Conservation (phyloP, 1,140 invertebrate genomes). For the Euwallacea similis region DNA sequence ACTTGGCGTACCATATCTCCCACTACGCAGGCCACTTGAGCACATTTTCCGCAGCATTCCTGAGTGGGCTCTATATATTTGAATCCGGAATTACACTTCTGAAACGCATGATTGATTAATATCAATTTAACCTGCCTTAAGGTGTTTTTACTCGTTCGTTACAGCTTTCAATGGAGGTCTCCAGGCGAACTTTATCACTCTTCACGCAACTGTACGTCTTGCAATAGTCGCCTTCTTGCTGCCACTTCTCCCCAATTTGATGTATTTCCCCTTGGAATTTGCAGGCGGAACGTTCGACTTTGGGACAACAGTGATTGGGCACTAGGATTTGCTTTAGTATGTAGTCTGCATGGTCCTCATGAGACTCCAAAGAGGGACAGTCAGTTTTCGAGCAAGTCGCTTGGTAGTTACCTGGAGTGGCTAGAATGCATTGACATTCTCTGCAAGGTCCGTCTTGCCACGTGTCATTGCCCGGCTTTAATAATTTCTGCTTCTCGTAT, state of each 20-base stretch:
- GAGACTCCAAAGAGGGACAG: constrained; percentile 48
- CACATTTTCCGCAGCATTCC: constrained; percentile 68
- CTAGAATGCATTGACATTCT: constrained; percentile 60
- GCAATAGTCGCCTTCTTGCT: constrained; percentile 59
- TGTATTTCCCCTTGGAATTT: constrained; percentile 56
- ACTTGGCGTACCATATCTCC: constrained; percentile 56
- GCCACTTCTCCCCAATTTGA: constrained; percentile 62
- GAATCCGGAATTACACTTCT: constrained; percentile 49
- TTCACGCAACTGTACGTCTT: constrained; percentile 57
- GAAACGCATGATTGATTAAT: not conserved
- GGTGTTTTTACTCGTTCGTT: constrained; percentile 1
- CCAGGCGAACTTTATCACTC: constrained; percentile 54
- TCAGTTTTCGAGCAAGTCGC: constrained; percentile 49
- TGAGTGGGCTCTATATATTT: constrained; percentile 52
- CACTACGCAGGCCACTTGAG: constrained; percentile 63
- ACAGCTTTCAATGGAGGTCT: constrained; percentile 50
- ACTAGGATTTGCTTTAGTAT: constrained; percentile 57
- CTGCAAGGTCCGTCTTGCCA: constrained; percentile 73
- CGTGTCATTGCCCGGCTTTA: constrained; percentile 60
- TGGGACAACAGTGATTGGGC: constrained; percentile 65
- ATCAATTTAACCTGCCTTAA: not conserved
- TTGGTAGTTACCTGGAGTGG: constrained; percentile 37
- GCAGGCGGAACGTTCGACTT: constrained; percentile 62
- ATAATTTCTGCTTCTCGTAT: constrained; percentile 50
- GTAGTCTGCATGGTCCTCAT: constrained; percentile 57